Percentiles rank a stretch among this genome's conserved stretches.
Evolutionary conservation across 1,140 invertebrate genomes (phyloP).

Genomic region (Sinonovacula constricta): DNA sequence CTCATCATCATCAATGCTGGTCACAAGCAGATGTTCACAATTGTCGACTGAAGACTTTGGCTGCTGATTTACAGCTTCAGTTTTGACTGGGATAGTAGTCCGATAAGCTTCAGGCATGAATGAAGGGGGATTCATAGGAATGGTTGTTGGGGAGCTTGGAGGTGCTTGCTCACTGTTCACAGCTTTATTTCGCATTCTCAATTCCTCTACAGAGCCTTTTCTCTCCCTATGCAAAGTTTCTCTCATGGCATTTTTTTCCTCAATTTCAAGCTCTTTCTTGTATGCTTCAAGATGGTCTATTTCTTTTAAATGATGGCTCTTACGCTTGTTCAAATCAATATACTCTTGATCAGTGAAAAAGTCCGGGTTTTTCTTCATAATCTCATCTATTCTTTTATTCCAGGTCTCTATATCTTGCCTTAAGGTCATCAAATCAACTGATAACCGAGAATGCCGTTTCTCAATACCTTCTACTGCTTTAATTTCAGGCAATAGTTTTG

Average conservation of each 20-base stretch:
- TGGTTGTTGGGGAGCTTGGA: background rate
- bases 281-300: constrained; percentile 13
- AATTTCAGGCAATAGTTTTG: constrained; percentile 15
- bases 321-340: constrained; percentile 13
- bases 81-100: constrained; percentile 15
- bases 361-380: constrained; percentile 39
- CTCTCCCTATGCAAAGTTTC: too few relatives aligned
- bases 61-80: too few relatives aligned
- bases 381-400: constrained; percentile 35
- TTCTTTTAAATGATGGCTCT: constrained; percentile 39
- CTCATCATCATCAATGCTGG: constrained; percentile 24
- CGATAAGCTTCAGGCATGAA: constrained; percentile 7
- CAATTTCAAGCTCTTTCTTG: constrained; percentile 16
- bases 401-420: constrained; percentile 29
- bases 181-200: too few relatives aligned
- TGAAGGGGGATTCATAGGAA: background rate
- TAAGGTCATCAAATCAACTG: constrained; percentile 28
- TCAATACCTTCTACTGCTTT: constrained; percentile 17
- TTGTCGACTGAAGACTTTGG: background rate
- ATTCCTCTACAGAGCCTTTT: too few relatives aligned
- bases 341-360: constrained; percentile 45
- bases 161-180: background rate
- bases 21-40: background rate
- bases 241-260: too few relatives aligned
- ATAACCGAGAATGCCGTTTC: constrained; percentile 18